These are phyloP conservation scores for Oikopleura dioica DNA, from an alignment of 23 tunicate species.

Conservation along the genomic window DNA sequence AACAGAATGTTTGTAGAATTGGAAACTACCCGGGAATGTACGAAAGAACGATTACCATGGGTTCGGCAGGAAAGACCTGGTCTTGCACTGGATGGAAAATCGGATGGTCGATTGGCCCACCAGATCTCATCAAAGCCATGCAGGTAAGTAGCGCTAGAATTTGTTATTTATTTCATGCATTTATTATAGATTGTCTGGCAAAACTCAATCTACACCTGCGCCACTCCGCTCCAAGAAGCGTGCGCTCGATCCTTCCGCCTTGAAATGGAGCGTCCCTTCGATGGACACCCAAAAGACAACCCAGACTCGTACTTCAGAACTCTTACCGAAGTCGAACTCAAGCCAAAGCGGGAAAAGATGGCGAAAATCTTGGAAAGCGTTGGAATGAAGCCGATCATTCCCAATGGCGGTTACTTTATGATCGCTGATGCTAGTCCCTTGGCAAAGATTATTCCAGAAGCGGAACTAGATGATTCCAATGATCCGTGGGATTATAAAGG, in stretches of 20 bases:
- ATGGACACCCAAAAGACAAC: conserved; percentile 13
- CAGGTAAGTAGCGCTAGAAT: too few relatives aligned
- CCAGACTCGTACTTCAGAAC: conserved; percentile 41
- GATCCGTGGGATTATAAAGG: conserved; percentile 1
- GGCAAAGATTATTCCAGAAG: conserved; percentile 5
- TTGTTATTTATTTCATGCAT: not conserved
- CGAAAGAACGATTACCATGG: conserved; percentile 74
- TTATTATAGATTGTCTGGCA: conserved; percentile 43
- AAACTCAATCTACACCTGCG: conserved; percentile 43
- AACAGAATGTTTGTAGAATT: not conserved
- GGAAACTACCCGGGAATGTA: conserved; percentile 43
- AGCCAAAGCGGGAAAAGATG: conserved; percentile 43
- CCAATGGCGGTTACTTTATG: conserved; percentile 85
- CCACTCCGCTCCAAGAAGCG: conserved; percentile 43
- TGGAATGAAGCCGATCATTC: conserved; percentile 66
- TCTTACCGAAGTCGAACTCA: conserved; percentile 23
- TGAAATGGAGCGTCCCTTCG: not conserved
- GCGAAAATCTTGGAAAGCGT: conserved; percentile 21
- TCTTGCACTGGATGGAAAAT: conserved; percentile 97
- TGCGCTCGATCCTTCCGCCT: not conserved
- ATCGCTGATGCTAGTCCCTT: conserved; percentile 56
- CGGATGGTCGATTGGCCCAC: conserved; percentile 7
- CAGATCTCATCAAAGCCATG: not conserved
- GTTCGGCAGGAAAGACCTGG: conserved; percentile 90
- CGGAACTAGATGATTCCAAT: not conserved